phyloP scores from a whole-genome alignment of 2,113 vertebrate species.

The Salvator merianae region DNA sequence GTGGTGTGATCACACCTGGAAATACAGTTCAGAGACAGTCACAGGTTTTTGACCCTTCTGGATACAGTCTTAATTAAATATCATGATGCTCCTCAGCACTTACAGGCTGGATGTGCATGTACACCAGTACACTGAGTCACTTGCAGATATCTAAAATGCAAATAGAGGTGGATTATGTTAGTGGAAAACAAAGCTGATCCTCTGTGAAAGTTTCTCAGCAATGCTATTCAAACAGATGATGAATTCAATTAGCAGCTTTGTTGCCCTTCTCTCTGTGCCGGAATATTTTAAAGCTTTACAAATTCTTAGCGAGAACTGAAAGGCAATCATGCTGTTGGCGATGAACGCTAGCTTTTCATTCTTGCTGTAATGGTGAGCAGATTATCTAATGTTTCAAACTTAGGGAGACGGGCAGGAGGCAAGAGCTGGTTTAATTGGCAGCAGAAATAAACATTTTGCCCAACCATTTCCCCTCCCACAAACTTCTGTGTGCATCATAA shows the following conservation, averaged over 20 bases:
- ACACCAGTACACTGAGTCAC: slow-evolving; percentile 1
- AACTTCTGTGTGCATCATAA: background rate
- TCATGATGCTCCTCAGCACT: slow-evolving; percentile 18
- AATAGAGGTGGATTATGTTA: slow-evolving; percentile 60
- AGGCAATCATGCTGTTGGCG: slow-evolving; percentile 28
- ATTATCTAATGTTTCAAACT: background rate
- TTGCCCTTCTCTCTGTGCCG: slow-evolving; percentile 50
- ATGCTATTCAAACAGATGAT: slow-evolving; percentile 51
- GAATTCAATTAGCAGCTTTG: slow-evolving; percentile 61
- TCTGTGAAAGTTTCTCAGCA: slow-evolving; percentile 44
- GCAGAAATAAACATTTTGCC: background rate
- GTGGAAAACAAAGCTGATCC: slow-evolving; percentile 48
- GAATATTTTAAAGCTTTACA: slow-evolving; percentile 55
- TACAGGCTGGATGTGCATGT: background rate
- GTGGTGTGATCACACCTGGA: no score
- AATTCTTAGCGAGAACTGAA: slow-evolving; percentile 46
- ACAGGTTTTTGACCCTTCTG: background rate
- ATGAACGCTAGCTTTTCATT: slow-evolving; percentile 16
- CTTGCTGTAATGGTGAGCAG: slow-evolving; percentile 11
- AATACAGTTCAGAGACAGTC: no score
- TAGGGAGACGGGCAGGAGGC: background rate
- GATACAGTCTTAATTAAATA: slow-evolving; percentile 17
- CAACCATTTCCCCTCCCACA: fast-evolving
- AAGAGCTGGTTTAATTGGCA: background rate
- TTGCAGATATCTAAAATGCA: slow-evolving; percentile 39